Evolutionary conservation across 2,888 invertebrate genomes (phyloP), one percentile per base, ranked within the genome.

Genomic region (Plemyria rubiginata): DNA sequence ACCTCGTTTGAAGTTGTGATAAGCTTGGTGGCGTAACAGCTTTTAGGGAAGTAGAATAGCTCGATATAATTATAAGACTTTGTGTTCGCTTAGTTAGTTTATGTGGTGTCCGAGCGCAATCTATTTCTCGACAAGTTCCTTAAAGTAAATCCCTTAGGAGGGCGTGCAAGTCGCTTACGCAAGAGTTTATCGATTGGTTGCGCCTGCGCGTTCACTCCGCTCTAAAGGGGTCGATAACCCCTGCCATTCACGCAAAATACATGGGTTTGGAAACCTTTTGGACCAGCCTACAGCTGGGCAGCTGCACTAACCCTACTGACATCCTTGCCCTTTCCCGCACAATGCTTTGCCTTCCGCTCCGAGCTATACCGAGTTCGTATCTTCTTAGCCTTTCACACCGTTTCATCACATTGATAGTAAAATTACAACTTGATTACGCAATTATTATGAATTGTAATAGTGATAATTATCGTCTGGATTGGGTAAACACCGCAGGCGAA

Each of bases 191-290:
- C 87, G 86, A 87, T 85, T 80, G 82, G 85, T 80, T 79, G 80
- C 82, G 83, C 80, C 84, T 81, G 87, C 82, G 81, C 82, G 78
- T 77, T 82, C 81, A 78, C 82, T 83, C 77, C 82, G 80, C 78
- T 83, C 82, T 79, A 85, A 87, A 82, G 81, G 81, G 86, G 82
- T 82, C 90, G 77, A 86, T 86, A 79, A 90, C 85, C 90, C 82
- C 81, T 68, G 79, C 84, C 82, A 84, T 86, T 88, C 84, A 84
- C 84, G 50, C 50, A 13, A 50, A 50, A 50, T 36, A 36, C 29
- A 76, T 78, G 82, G 81, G 86, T 88, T 88, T 86, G 80, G 85
- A 80, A 82, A 84, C 75, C 66, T 74, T 72, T 70, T 72, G 74
- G 76, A 76, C 75, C 76, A 77, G 69, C 58, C 46, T 52, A 49